These are phyloP conservation scores for Machaerirhynchus nigripectus DNA, from an alignment of 2,113 vertebrate genomes.

Conservation along the genomic window DNA sequence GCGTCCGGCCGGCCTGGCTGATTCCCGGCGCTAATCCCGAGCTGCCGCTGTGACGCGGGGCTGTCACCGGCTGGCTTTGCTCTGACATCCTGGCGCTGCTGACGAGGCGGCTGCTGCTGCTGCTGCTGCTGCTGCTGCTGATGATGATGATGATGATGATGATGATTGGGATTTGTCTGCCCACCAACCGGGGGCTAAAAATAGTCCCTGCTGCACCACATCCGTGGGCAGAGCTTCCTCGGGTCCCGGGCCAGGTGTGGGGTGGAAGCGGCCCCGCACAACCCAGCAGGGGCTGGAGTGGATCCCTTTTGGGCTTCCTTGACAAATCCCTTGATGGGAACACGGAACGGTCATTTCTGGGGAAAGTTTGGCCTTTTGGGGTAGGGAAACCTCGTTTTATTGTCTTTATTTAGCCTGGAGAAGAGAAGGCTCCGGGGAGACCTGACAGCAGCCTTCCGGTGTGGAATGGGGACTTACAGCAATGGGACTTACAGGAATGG, in stretches of 20 bases:
- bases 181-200: neutral
- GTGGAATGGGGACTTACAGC: neutral
- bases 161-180: neutral
- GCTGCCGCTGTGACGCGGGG: neutral
- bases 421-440: neutral
- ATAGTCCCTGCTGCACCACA: neutral
- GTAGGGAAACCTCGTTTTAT: neutral
- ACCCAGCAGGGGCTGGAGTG: neutral
- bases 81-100: neutral
- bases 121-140: too few species aligned
- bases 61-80: neutral
- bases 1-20: neutral
- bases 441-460: rapidly evolving
- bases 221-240: neutral
- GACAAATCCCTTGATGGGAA: rapidly evolving
- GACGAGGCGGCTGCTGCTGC: neutral
- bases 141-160: too few species aligned
- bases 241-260: neutral
- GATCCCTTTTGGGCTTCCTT: neutral
- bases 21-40: neutral
- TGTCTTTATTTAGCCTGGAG: neutral
- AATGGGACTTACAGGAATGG: neutral
- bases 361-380: neutral
- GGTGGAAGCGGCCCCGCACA: rapidly evolving
- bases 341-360: neutral